phyloP scores from a whole-genome alignment of 2,797 vertebrate genomes.

The Setipinna tenuifilis region DNA sequence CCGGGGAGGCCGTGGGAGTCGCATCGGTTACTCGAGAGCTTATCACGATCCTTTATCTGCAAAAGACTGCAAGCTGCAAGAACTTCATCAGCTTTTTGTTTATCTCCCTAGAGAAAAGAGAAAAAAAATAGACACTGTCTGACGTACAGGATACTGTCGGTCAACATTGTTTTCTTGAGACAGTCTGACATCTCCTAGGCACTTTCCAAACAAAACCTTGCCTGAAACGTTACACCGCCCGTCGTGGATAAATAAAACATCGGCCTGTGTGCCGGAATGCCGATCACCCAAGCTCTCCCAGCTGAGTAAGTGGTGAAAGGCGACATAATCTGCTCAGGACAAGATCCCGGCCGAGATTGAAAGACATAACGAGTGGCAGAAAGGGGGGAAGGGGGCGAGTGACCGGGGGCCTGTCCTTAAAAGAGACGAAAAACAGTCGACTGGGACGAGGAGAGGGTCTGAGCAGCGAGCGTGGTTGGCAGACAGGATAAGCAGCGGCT shows the following conservation, averaged over 20 bases:
- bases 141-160: constrained; percentile 15
- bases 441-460: no score
- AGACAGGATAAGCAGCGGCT: no score
- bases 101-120: constrained; percentile 25
- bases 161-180: constrained; percentile 18
- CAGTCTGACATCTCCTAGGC: constrained; percentile 30
- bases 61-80: constrained; percentile 46
- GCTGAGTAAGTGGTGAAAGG: constrained; percentile 79
- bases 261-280: constrained; percentile 59
- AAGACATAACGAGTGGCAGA: constrained; percentile 36
- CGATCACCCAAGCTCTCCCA: constrained; percentile 70
- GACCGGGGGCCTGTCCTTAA: constrained; percentile 61
- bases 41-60: constrained; percentile 40
- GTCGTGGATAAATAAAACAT: constrained; percentile 78
- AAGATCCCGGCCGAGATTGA: constrained; percentile 79
- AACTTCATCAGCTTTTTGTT: constrained; percentile 48
- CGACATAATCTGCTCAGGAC: constrained; percentile 74
- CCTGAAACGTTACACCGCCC: constrained; percentile 70
- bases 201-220: constrained; percentile 67
- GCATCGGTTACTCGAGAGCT: constrained; percentile 47
- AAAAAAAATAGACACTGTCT: constrained; percentile 26
- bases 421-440: constrained; percentile 30
- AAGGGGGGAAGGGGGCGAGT: constrained; percentile 29
- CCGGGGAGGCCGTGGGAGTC: constrained; percentile 43
- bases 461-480: no score